These are phyloP conservation scores for Centropyge bicolor DNA, from an alignment of 2,797 vertebrate genomes.

Conservation along the genomic window DNA sequence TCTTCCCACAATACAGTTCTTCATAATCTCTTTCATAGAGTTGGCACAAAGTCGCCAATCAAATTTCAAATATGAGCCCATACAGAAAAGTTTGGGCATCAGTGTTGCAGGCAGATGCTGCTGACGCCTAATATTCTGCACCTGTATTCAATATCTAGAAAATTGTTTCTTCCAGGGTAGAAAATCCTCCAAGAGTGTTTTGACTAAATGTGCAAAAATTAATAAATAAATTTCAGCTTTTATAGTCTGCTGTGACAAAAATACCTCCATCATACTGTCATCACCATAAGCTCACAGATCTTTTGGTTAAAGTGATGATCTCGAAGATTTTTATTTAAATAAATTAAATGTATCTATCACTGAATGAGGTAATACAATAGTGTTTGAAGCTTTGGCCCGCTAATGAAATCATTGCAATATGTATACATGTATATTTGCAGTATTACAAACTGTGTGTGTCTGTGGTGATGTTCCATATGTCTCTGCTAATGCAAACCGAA, in stretches of 20 bases:
- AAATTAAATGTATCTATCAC: too few relatives aligned
- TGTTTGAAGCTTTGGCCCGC: too few relatives aligned
- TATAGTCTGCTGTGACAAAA: constrained; percentile 6
- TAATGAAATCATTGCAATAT: too few relatives aligned
- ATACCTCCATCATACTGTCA: background rate
- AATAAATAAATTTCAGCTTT: background rate
- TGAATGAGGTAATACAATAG: too few relatives aligned
- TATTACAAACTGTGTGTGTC: too few relatives aligned
- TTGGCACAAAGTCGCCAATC: background rate
- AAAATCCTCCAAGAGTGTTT: background rate
- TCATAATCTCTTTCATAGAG: background rate
- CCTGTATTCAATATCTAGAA: background rate
- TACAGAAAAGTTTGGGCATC: background rate
- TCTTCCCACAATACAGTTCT: background rate
- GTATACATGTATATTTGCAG: too few relatives aligned
- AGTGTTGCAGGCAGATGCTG: background rate
- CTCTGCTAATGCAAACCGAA: too few relatives aligned
- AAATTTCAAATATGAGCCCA: background rate
- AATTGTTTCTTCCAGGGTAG: background rate
- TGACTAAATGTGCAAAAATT: constrained; percentile 14
- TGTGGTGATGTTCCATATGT: too few relatives aligned
- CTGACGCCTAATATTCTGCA: background rate
- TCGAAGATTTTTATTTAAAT: too few relatives aligned
- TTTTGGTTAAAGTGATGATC: background rate
- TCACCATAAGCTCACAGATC: background rate